These are phyloP conservation scores for Rhagonycha fulva DNA, from an alignment of 2,888 invertebrate genomes.

Conservation along the genomic window DNA sequence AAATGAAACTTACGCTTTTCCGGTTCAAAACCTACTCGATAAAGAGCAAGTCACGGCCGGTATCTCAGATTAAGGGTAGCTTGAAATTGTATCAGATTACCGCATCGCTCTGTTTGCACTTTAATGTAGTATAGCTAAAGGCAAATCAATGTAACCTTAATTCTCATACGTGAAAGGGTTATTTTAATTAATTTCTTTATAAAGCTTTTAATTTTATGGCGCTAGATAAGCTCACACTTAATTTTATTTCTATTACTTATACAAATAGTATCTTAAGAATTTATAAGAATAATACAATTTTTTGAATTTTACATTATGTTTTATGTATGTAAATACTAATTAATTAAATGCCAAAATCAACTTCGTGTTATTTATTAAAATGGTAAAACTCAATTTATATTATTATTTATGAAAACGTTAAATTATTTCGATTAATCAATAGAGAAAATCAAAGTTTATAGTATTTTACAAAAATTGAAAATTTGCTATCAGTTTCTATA, in stretches of 20 bases:
- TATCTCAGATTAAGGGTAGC: slow-evolving; percentile 3
- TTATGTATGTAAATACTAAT: neutral
- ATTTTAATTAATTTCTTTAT: slow-evolving; percentile 1
- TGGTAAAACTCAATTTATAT: no score
- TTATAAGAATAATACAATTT: neutral
- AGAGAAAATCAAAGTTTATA: no score
- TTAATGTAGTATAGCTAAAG: slow-evolving; percentile 4
- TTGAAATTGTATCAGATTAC: slow-evolving; percentile 4
- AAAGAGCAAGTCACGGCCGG: slow-evolving; percentile 2
- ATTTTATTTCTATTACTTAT: neutral
- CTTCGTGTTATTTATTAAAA: no score
- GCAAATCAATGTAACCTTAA: neutral
- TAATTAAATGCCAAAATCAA: no score
- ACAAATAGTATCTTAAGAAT: neutral
- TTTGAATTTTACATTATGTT: neutral
- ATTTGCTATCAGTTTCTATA: no score
- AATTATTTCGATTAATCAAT: no score
- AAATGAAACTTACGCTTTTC: slow-evolving; percentile 1
- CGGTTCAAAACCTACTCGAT: neutral
- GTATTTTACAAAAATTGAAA: no score
- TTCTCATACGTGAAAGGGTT: slow-evolving; percentile 1
- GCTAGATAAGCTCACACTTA: neutral
- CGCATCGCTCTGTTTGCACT: slow-evolving; percentile 3
- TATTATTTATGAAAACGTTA: no score
- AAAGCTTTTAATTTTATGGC: neutral